Evolutionary conservation across 2,797 vertebrate genomes (phyloP), one percentile per base, ranked within the genome.

Genomic region (Rhyacichthys aspro): DNA sequence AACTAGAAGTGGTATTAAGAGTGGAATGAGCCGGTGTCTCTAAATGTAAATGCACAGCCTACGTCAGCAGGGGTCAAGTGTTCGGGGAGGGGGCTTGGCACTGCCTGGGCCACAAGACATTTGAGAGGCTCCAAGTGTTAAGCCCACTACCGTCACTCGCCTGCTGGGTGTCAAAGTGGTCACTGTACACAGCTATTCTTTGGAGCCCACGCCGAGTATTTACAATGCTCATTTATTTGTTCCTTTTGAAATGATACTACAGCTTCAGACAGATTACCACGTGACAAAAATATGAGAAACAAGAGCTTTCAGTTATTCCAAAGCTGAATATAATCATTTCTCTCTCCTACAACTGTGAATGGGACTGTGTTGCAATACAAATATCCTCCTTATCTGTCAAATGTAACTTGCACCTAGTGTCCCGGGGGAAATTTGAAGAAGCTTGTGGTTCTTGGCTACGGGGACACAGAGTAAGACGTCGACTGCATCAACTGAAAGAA

Each of bases 81-180:
- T 81, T 82, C 83, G 75, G 81, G 81, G 79, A 73, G 67, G 84
- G 86, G 76, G 88, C 88, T 87, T 92, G 89, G 87, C 84, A 78
- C 46, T 63, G 90, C 78, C 83, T 76, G 59, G 77, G 73, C 82
- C 85, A 88, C 18, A 2, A 16, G 92, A 93, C 69, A 93, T 66
- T 67, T 88, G 93, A 97, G 91, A 96, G 81, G 85, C 78, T 86
- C 76, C 39, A 84, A 85, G 85, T 88, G 84, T 68, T 88, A 84
- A 91, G 78, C 89, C 70, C 63, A 83, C 64, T 69, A 70, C 72
- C 62, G 64, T 86, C 83, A 76, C 63, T 64, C 53, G 50, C 70
- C 33, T 70, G 72, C 50, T 87, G 80, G 81, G 86, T 94, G 92
- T 90, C 88, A 90, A 85, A 85, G 72, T 72, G 67, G 57, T 81